Evolutionary conservation across 1,140 invertebrate genomes (phyloP), one percentile per base, ranked within the genome.

Genomic region (Amyelois transitella): DNA sequence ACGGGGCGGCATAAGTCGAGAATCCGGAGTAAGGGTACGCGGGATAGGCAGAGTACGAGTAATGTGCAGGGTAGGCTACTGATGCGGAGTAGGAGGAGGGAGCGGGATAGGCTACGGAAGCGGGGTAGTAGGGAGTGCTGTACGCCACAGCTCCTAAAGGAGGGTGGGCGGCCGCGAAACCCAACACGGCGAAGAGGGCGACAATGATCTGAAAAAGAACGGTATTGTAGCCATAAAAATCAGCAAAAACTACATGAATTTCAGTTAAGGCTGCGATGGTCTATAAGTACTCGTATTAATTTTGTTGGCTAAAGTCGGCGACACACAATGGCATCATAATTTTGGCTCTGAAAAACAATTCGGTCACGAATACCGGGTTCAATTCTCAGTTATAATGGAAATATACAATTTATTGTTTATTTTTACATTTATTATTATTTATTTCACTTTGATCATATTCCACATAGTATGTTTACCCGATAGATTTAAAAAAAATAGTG

Each of bases 161-260:
- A 18, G 59, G 59, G 22, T 55, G 43, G 14, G 52, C 61, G 14
- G 53, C 55, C 12, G 56, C 61, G 17, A 63, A n/a, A 6, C 52
- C 62, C 18, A 64, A 17, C 14, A 62, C 18, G 21, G 55, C 52
- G 21, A 44, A 51, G 25, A 59, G 57, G 53, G 51, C 43, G 19
- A 63, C 22, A 28, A 21, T 10, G 19, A 58, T 14, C 61, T 58
- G 43, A 25, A 52, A 58, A 28, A 43, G 43, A 51, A 18, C 20
- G 5, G 24, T 22, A 47, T 20, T 21, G 2, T 32, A 32, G 8
- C 8, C 2, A 32, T 12, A 32, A 32, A 32, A 6, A 6, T 10
- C 2, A 32, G 3, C 25, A 32, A 32, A 2, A 10, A 32, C 4
- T n/a, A n/a, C n/a, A n/a, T n/a, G n/a, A n/a, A n/a, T n/a, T n/a